Base-by-base conservation (phyloP, 2,113 vertebrate genomes). In the Microcebus griseorufus region DNA sequence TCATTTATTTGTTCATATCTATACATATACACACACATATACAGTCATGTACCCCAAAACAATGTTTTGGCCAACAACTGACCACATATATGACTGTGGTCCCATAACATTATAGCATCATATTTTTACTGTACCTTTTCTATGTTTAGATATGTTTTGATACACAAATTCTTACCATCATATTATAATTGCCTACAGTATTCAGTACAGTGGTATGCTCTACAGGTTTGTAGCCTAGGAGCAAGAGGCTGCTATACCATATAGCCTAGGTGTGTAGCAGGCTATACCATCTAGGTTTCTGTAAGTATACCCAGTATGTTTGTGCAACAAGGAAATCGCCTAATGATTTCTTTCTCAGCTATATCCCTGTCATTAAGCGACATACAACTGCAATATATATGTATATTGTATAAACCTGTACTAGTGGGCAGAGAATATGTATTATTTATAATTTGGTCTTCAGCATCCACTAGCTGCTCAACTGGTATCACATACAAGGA, bases 371-470 rank as follows among this genome's bases (percentile, higher is more conserved):
- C 4, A 27, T 48, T 18, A 76, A 76, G 42, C 5, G 73, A 48
- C 17, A 18, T 9, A 10, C 32, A 8, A 18, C 73, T 76, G 73
- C 12, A 32, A 45, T 9, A 10, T 79, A 8, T 12, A 13, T 27
- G 55, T 11, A 4, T 16, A 42, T 69, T 5, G 9, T 82, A n/a
- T 51, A 1, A 9, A 9, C 42, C 45, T 42, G 10, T 53, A 3
- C 32, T 9, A 2, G n/a, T 37, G 34, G n/a, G 29, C 82, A 75
- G 64, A 60, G 12, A 64, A 53, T 23, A 2, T 12, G 14, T 34
- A 37, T 48, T 82, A 64, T 45, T 88, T 78, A 67, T 75, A 20
- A 76, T 80, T 55, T 69, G 67, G 55, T 70, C 42, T 62, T 85
- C 11, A 39, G 80, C 3, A 11, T 17, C 79, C 58, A 90, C 69